Percentiles rank a stretch among this genome's conserved stretches.
phyloP scores from a whole-genome alignment of 2,797 vertebrate species.

The Schizopygopsis pylzovi region DNA sequence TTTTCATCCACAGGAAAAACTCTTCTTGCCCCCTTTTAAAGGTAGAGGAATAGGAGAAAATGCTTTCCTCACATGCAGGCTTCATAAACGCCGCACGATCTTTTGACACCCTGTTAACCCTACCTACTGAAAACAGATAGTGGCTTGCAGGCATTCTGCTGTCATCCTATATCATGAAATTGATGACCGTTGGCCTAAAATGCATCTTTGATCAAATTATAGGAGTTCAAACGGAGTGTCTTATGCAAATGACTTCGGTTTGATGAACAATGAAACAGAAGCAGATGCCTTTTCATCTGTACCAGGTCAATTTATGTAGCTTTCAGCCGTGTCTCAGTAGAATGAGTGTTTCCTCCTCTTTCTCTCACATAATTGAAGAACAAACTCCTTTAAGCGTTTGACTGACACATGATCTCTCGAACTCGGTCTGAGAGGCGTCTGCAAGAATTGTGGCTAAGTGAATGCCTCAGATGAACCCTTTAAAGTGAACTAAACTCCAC shows the following conservation, averaged over 20 bases:
- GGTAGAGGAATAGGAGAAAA: slow-evolving; percentile 6
- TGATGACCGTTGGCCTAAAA: slow-evolving; percentile 20
- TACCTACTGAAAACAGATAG: neutral
- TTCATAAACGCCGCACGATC: neutral
- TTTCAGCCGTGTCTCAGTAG: slow-evolving; percentile 31
- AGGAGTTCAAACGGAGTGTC: slow-evolving; percentile 30
- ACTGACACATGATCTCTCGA: slow-evolving; percentile 12
- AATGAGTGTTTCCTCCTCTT: slow-evolving; percentile 5
- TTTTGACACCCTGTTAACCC: slow-evolving; percentile 19
- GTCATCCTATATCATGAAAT: slow-evolving; percentile 14
- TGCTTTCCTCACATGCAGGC: neutral
- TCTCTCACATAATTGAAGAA: slow-evolving; percentile 6
- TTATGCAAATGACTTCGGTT: neutral
- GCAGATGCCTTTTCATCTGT: slow-evolving; percentile 12
- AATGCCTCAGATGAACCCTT: neutral
- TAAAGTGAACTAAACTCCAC: neutral
- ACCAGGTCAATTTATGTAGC: slow-evolving; percentile 37
- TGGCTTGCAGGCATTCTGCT: neutral
- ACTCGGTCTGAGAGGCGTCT: neutral
- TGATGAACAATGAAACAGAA: slow-evolving; percentile 2
- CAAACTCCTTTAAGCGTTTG: slow-evolving; percentile 6
- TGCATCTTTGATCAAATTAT: slow-evolving; percentile 31
- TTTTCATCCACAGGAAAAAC: slow-evolving; percentile 20
- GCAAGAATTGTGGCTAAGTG: neutral
- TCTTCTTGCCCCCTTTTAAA: slow-evolving; percentile 12